Base-by-base conservation (phyloP, 2,113 vertebrate genomes). In the Desmodus rotundus region DNA sequence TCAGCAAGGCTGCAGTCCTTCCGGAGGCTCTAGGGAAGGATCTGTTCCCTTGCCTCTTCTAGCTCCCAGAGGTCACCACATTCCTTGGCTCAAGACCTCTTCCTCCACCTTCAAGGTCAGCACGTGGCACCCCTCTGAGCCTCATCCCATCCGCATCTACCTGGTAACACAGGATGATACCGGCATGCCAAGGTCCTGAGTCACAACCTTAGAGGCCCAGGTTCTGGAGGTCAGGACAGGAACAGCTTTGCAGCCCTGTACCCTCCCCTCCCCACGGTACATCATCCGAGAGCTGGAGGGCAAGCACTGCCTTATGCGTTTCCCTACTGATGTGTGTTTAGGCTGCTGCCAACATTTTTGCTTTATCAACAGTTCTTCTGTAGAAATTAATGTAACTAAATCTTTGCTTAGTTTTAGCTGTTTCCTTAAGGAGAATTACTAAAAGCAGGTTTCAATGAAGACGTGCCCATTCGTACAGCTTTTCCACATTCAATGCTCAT, bases 391-490 rank as follows among this genome's bases (percentile, higher is more conserved):
- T 68, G 6, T n/a, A 94, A 41, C 22, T 36, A 31, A 89, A 83
- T 38, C 15, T 89, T 83, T 82, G 31, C 16, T 72, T 36, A 41
- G 28, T 41, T 78, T 83, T 92, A 45, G 82, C 67, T 73, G 20
- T 36, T 47, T 77, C 80, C 58, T 94, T 95, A 77, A 95, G 93
- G 65, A 13, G 77, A 91, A 89, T 91, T 52, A 58, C 77, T 85
- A 36, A 65, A 87, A 95, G 19, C 4, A 41, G 31, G 15, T n/a
- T 77, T 38, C 28, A 1, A 41, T 72, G 47, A 61, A 88, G 83
- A 12, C 6, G 7, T 26, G 17, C 36, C 65, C 26, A 6, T 61
- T 83, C 15, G 15, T 24, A 77, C 85, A 93, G 33, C 7, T 43
- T 54, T n/a, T 70, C 43, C 15, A 22, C 26, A 58, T 41, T 38